phyloP scores from a whole-genome alignment of 2,888 invertebrate genomes.

The Marasmarcha lunaedactyla region DNA sequence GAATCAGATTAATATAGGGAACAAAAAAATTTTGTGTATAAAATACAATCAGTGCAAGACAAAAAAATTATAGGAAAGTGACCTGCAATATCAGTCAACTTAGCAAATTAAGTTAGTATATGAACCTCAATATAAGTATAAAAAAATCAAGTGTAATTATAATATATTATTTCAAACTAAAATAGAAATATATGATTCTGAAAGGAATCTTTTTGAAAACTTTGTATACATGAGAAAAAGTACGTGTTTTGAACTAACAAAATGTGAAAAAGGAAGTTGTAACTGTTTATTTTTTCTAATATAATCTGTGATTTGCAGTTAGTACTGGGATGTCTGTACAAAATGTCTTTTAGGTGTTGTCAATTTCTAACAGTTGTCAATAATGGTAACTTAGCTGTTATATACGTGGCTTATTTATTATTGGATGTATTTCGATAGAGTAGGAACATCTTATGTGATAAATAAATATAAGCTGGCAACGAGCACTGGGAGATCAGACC shows the following conservation, averaged over 20 bases:
- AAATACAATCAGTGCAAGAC: not conserved
- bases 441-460: slow-evolving; percentile 28
- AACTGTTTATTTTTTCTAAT: slow-evolving; percentile 46
- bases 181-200: slow-evolving; percentile 22
- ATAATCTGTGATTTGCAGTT: slow-evolving; percentile 52
- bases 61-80: slow-evolving; percentile 33
- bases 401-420: slow-evolving; percentile 43
- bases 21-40: slow-evolving; percentile 18
- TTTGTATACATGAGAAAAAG: no score
- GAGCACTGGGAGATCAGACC: slow-evolving; percentile 25
- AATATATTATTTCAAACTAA: slow-evolving; percentile 24
- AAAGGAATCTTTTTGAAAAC: not conserved
- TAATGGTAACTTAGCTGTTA: slow-evolving; percentile 27
- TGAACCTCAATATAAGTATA: no score
- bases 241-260: no score
- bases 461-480: slow-evolving; percentile 16
- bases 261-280: no score
- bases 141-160: no score
- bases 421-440: not conserved
- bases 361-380: slow-evolving; percentile 33
- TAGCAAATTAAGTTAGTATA: not conserved
- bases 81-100: not conserved
- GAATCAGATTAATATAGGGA: slow-evolving; percentile 29
- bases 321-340: slow-evolving; percentile 44
- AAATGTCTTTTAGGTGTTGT: slow-evolving; percentile 50